Evolutionary conservation across 2,888 invertebrate genomes (phyloP).

Genomic region (Phortica magna): DNA sequence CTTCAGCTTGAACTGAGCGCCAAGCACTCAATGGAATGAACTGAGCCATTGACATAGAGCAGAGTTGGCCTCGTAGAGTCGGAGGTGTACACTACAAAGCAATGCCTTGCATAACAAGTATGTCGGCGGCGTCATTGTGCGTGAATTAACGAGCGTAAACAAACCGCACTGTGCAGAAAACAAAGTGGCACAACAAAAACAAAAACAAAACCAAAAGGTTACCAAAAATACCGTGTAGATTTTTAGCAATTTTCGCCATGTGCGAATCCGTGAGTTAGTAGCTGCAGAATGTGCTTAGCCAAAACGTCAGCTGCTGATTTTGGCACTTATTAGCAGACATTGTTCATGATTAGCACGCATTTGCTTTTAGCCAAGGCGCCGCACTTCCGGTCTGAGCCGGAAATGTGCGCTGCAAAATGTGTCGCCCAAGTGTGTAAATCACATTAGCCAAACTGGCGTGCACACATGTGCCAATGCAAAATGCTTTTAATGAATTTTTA

Average conservation of each 20-base stretch:
- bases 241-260: neutral
- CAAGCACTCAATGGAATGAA: neutral
- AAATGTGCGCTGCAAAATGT: constrained; percentile 45
- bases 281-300: neutral
- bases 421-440: constrained; percentile 42
- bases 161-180: neutral
- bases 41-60: neutral
- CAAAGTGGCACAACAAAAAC: neutral
- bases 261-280: neutral
- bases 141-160: constrained; percentile 3
- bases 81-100: neutral
- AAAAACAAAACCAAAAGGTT: constrained; percentile 15
- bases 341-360: constrained; percentile 63
- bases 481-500: neutral
- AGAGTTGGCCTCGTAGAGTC: neutral
- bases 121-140: neutral
- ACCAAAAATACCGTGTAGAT: neutral
- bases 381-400: constrained; percentile 9
- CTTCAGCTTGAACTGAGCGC: neutral
- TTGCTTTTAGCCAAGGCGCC: constrained; percentile 46
- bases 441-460: neutral
- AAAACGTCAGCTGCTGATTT: constrained; percentile 19
- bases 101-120: constrained; percentile 6
- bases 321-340: constrained; percentile 46
- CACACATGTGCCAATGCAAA: neutral